phyloP scores from a whole-genome alignment of 1,140 invertebrate species.

The Drosophila lacteicornis region DNA sequence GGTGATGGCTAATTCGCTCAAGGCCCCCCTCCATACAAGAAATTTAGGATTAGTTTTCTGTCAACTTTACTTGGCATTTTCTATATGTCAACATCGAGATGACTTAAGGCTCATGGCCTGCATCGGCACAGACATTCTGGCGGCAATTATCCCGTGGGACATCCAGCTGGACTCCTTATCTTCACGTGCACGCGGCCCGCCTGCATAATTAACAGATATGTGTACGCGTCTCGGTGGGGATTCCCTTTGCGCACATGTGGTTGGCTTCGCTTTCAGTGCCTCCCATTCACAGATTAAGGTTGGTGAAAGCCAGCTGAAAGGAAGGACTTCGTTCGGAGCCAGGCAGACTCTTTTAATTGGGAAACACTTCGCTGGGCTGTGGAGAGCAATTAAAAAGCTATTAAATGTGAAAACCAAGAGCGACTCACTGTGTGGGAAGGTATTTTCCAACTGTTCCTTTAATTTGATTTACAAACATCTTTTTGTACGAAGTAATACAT shows the following conservation, averaged over 20 bases:
- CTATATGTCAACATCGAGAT: conserved; percentile 9
- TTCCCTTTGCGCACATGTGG: conserved; percentile 57
- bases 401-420: conserved; percentile 70
- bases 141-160: neutral
- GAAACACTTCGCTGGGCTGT: conserved; percentile 77
- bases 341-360: conserved; percentile 81
- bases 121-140: neutral
- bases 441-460: too few species aligned
- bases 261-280: conserved; percentile 54
- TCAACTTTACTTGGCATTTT: conserved; percentile 1
- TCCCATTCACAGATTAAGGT: conserved; percentile 31
- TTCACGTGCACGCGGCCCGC: conserved; percentile 20
- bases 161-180: conserved; percentile 44
- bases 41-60: neutral
- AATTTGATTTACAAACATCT: neutral
- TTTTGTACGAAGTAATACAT: neutral
- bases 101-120: conserved; percentile 29
- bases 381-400: conserved; percentile 79
- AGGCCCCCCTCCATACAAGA: conserved; percentile 1
- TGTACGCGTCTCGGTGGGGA: conserved; percentile 40
- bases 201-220: conserved; percentile 72
- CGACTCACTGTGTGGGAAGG: conserved; percentile 21
- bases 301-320: neutral
- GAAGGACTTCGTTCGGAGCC: conserved; percentile 61
- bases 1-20: neutral